phyloP scores from a whole-genome alignment of 1,140 invertebrate species.

The Drosophila kurseongensis region DNA sequence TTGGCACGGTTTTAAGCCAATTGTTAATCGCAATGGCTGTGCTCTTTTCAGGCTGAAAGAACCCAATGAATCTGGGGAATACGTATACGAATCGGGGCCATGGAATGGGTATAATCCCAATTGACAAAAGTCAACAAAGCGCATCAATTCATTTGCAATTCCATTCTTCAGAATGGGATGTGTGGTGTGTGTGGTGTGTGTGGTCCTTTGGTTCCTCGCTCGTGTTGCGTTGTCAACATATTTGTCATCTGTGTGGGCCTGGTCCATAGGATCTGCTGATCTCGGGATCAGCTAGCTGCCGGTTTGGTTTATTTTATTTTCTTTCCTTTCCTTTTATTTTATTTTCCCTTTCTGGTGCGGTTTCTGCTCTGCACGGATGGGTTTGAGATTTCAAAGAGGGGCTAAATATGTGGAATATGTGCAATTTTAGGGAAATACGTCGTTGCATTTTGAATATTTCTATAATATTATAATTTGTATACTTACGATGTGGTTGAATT shows the following conservation, averaged over 20 bases:
- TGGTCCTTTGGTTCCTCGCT: constrained; percentile 19
- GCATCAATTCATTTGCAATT: constrained; percentile 82
- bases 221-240: constrained; percentile 52
- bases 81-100: constrained; percentile 1
- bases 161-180: constrained; percentile 4
- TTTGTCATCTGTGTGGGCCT: constrained; percentile 34
- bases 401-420: background rate
- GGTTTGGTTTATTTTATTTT: constrained; percentile 9
- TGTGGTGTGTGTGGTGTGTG: constrained; percentile 13
- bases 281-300: constrained; percentile 18
- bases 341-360: background rate
- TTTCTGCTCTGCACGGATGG: background rate
- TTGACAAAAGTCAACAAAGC: constrained; percentile 82
- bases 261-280: constrained; percentile 24
- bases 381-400: background rate
- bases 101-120: constrained; percentile 66
- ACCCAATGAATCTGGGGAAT: background rate
- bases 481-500: no score
- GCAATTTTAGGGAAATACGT: background rate
- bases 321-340: background rate
- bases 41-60: background rate
- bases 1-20: constrained; percentile 79
- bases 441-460: background rate
- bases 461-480: background rate
- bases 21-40: constrained; percentile 58